A percentile compares a stretch with the other conserved stretches of the same genome.
Evolutionary conservation across 2,797 vertebrate species (phyloP).

Genomic region (Mormyrus hasselquistii): DNA sequence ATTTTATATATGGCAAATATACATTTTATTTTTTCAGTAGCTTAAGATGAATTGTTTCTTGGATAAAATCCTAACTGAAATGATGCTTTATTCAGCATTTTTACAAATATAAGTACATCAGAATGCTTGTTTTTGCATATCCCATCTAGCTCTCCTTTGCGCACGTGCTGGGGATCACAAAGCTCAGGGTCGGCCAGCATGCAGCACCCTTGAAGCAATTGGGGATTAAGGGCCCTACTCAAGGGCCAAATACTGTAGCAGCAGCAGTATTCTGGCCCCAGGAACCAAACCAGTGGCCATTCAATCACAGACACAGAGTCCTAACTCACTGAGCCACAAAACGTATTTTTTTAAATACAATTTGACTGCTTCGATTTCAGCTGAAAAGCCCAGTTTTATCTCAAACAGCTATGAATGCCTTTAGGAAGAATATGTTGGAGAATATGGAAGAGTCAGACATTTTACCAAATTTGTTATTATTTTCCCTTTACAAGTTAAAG

Average conservation of each 20-base stretch:
- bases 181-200: neutral
- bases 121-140: neutral
- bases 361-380: neutral
- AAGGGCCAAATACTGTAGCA: neutral
- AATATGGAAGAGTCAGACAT: neutral
- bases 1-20: neutral
- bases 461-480: neutral
- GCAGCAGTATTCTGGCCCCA: neutral
- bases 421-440: neutral
- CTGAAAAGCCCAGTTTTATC: neutral
- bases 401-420: neutral
- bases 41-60: neutral
- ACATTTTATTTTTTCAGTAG: neutral
- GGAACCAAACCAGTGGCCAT: neutral
- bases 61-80: neutral
- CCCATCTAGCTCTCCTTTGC: neutral
- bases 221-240: neutral
- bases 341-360: neutral
- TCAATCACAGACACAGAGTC: neutral
- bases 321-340: neutral
- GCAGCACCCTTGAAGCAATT: neutral
- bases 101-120: neutral
- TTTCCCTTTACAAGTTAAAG: neutral
- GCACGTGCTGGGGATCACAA: neutral
- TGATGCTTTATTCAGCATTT: neutral